phyloP scores from a whole-genome alignment of 2,888 invertebrate genomes.

The Margaritifera margaritifera region DNA sequence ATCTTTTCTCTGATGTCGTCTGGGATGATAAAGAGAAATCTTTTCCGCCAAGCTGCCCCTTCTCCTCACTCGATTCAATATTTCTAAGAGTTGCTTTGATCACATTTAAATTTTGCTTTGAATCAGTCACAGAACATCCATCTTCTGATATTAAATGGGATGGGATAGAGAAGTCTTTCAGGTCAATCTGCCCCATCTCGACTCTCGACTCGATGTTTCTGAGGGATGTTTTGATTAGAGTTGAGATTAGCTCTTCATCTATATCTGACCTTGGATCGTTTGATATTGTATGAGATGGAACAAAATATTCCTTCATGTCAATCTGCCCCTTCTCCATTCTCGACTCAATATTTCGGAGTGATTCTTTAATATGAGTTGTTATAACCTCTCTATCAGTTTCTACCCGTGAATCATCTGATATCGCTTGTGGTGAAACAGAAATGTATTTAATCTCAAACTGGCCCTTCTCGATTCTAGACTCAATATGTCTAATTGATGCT shows the following conservation, averaged over 20 bases:
- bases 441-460: conserved; percentile 24
- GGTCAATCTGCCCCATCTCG: conserved; percentile 25
- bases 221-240: conserved; percentile 39
- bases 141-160: conserved; percentile 2
- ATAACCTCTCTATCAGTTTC: conserved; percentile 24
- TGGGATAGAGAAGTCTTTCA: conserved; percentile 34
- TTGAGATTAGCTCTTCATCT: conserved; percentile 27
- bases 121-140: too few relatives aligned
- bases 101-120: too few relatives aligned
- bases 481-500: conserved; percentile 39
- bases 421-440: conserved; percentile 24
- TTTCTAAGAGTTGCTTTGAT: too few relatives aligned
- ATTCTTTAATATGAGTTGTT: conserved; percentile 33
- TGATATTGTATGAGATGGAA: conserved; percentile 24
- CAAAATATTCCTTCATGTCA: conserved; percentile 28
- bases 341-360: conserved; percentile 35
- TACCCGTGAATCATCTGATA: conserved; percentile 6
- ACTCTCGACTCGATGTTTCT: conserved; percentile 41
- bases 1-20: background rate
- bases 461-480: conserved; percentile 39
- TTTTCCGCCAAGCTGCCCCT: too few relatives aligned
- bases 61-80: too few relatives aligned
- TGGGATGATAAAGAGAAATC: background rate
- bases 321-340: conserved; percentile 36
- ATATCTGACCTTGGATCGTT: conserved; percentile 9